Conservation (phyloP, 2,888 invertebrate species). For the Choristoneura rosaceana region DNA sequence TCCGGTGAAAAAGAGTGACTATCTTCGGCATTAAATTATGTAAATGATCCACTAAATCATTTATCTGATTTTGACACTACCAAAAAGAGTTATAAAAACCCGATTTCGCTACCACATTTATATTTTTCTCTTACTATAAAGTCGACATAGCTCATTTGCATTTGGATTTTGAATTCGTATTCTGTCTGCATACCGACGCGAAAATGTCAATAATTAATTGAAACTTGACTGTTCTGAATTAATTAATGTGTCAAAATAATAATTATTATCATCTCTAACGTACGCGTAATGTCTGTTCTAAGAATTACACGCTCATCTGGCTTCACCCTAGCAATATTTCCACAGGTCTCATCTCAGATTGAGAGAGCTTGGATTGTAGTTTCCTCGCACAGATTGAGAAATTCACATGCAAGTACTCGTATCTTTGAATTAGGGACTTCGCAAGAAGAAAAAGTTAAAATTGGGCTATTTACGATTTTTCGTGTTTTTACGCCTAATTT, state of each 20-base stretch:
- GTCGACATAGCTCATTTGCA: not conserved
- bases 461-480: too few relatives aligned
- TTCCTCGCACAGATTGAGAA: too few relatives aligned
- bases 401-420: too few relatives aligned
- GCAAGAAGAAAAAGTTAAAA: too few relatives aligned
- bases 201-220: not conserved
- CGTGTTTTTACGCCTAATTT: too few relatives aligned
- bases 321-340: too few relatives aligned
- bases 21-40: not conserved
- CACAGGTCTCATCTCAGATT: too few relatives aligned
- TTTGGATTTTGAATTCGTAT: not conserved
- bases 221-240: not conserved
- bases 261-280: too few relatives aligned
- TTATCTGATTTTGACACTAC: not conserved
- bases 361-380: too few relatives aligned
- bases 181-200: conserved; percentile 5
- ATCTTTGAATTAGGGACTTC: too few relatives aligned
- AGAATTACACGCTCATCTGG: too few relatives aligned
- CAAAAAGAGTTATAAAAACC: not conserved
- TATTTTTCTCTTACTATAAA: not conserved
- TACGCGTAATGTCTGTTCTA: too few relatives aligned
- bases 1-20: not conserved
- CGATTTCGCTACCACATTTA: not conserved
- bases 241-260: not conserved
- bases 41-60: not conserved